Evolutionary conservation across 2,113 vertebrate genomes (phyloP).

Genomic region (western clawed frog (Xenopus tropicalis)): UCB_Xtro_10.0 CM004451.2:85757501-85758000

Average conservation of each 20-base stretch:
- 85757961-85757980: no score
- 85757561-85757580: background rate
- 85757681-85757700: constrained; percentile 56
- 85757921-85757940: no score
- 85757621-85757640: constrained; percentile 64
- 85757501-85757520: background rate
- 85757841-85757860: constrained; percentile 1
- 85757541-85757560: background rate
- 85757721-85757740: constrained; percentile 57
- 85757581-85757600: constrained; percentile 57
- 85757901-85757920: no score
- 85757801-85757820: background rate
- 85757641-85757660: constrained; percentile 64
- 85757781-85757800: constrained; percentile 28
- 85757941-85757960: no score
- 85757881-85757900: no score
- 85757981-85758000: no score
- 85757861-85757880: constrained; percentile 18
- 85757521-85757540: no score
- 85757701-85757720: constrained; percentile 67
- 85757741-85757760: constrained; percentile 58
- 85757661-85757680: constrained; percentile 68
- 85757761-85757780: constrained; percentile 44
- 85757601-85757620: constrained; percentile 66
- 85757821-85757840: constrained; percentile 18